Percentiles rank a stretch among this genome's conserved stretches.
Conservation (phyloP, 2,113 vertebrate species). For the Scophthalmus maximus region DNA sequence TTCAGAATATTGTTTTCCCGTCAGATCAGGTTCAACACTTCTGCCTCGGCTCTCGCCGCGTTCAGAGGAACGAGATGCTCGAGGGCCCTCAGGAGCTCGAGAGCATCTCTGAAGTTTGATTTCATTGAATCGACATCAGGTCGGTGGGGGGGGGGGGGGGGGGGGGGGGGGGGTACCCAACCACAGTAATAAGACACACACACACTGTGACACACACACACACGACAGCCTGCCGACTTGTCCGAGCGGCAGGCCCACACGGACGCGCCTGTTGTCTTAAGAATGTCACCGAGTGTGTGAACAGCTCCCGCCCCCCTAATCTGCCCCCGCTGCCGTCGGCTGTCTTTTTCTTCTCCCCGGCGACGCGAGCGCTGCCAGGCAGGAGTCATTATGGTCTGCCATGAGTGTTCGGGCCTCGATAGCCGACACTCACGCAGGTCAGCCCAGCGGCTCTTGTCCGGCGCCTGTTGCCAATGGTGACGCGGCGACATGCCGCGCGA, state of each 20-base stretch:
- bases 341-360: constrained; percentile 71
- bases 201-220: constrained; percentile 48
- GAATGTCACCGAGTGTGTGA: constrained; percentile 78
- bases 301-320: constrained; percentile 74
- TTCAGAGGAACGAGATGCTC: constrained; percentile 37
- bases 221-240: constrained; percentile 55
- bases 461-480: constrained; percentile 62
- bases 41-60: constrained; percentile 38
- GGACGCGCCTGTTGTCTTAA: constrained; percentile 77
- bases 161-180: constrained; percentile 41
- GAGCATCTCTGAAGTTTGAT: constrained; percentile 53
- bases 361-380: constrained; percentile 67
- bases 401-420: constrained; percentile 79
- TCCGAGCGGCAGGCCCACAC: constrained; percentile 66
- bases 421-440: constrained; percentile 76
- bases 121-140: constrained; percentile 63
- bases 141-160: constrained; percentile 9
- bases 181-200: constrained; percentile 52
- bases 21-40: constrained; percentile 47
- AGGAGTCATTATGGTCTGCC: constrained; percentile 72
- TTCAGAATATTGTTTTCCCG: constrained; percentile 11
- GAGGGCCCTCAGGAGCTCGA: constrained; percentile 46
- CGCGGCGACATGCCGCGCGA: no score
- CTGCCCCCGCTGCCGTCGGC: constrained; percentile 64
- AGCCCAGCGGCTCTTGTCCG: constrained; percentile 70